Conservation (phyloP, 1,140 invertebrate genomes). For the Hormaphis cornu region DNA sequence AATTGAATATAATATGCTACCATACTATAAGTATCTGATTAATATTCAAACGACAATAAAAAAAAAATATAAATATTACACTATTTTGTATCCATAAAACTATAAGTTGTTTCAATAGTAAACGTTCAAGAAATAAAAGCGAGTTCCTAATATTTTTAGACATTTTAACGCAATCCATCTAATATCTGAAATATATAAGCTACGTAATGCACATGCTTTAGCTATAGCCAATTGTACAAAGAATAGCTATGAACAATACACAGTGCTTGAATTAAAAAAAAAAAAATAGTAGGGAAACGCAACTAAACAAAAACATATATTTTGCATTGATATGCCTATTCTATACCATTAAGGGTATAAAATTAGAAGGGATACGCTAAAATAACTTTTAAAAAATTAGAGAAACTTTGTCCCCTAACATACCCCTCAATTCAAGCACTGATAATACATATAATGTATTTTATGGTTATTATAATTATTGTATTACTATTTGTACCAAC, state of each 20-base stretch:
- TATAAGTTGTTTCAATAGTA: not conserved
- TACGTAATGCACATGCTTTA: not conserved
- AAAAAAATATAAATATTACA: not conserved
- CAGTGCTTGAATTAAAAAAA: no score
- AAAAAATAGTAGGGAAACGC: no score
- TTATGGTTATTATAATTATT: not conserved
- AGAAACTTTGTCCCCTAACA: no score
- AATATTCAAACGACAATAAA: not conserved
- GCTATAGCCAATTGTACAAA: not conserved
- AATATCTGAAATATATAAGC: not conserved
- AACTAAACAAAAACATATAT: no score
- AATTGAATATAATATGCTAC: not conserved
- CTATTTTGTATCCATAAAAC: not conserved
- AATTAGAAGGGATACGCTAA: no score
- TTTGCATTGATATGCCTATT: no score
- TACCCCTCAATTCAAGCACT: no score
- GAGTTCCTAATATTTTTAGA: no score
- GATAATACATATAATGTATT: not conserved
- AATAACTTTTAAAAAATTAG: no score
- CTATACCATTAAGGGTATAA: no score
- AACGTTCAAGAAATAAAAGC: not conserved
- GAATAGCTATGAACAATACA: not conserved
- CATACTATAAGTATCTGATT: not conserved
- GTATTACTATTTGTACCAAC: constrained; percentile 14
- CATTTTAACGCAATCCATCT: not conserved